phyloP scores from a whole-genome alignment of 92 coral and sea anemone genomes.

The Isaurus tuberculatus region DNA sequence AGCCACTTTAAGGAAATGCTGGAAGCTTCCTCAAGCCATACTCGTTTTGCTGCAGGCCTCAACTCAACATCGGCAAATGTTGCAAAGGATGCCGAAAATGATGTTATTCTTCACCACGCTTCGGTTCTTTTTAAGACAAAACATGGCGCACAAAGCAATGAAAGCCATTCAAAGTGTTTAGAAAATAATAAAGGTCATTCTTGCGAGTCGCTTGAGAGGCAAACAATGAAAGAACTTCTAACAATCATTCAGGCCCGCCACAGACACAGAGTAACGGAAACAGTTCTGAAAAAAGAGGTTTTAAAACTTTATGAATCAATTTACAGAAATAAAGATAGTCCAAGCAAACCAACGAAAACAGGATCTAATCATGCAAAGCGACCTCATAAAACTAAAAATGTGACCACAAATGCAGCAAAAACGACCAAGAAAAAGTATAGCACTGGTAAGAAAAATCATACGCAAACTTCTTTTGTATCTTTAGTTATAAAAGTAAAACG shows the following conservation, averaged over 20 bases:
- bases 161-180: neutral
- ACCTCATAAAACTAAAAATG: neutral
- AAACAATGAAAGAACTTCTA: conserved; percentile 38
- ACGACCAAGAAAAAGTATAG: neutral
- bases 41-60: neutral
- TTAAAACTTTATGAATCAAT: conserved; percentile 24
- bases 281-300: conserved; percentile 12
- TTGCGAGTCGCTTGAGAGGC: conserved; percentile 9
- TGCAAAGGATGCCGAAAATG: neutral
- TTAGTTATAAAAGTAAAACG: neutral
- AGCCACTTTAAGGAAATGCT: conserved; percentile 33
- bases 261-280: conserved; percentile 31
- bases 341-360: neutral
- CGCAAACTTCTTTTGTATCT: neutral
- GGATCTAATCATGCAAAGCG: neutral
- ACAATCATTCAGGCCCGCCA: conserved; percentile 30
- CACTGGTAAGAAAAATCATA: neutral
- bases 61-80: neutral
- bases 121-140: conserved; percentile 7
- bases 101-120: conserved; percentile 16
- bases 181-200: neutral
- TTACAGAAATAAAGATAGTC: neutral
- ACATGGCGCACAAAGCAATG: neutral
- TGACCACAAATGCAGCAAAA: neutral
- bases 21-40: neutral